phyloP scores from a whole-genome alignment of 2,113 vertebrate species.

The Cyanoramphus novaezelandiae region DNA sequence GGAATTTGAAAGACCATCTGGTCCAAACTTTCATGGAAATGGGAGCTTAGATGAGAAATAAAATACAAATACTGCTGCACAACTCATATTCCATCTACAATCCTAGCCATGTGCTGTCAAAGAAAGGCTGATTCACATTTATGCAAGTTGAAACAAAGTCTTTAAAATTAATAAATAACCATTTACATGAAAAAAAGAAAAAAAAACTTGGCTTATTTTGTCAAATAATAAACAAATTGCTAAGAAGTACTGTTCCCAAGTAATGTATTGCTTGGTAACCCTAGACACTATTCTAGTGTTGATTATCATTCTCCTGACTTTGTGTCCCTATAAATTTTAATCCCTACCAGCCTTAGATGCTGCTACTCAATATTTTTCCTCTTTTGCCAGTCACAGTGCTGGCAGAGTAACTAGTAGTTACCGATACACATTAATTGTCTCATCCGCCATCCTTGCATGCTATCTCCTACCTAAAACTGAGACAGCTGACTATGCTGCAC shows the following conservation, averaged over 20 bases:
- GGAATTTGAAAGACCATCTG: neutral
- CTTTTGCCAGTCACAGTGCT: neutral
- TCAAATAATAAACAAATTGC: neutral
- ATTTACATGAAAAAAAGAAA: neutral
- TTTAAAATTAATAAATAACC: neutral
- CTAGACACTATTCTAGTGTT: neutral
- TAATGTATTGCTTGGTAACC: neutral
- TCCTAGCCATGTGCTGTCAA: neutral
- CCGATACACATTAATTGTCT: neutral
- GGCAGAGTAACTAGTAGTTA: neutral
- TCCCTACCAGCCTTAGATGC: neutral
- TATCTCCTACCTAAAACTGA: neutral
- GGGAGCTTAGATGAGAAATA: neutral
- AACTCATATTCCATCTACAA: neutral
- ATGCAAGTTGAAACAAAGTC: neutral
- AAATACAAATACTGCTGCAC: neutral
- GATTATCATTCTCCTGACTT: neutral
- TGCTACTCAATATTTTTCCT: neutral
- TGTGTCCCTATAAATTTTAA: neutral
- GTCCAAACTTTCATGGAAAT: neutral
- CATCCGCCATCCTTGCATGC: neutral
- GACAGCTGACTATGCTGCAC: neutral
- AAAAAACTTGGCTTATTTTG: neutral
- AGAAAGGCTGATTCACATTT: neutral
- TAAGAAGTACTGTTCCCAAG: neutral